Base-by-base conservation (phyloP, 1,140 invertebrate genomes). In the Drosophila ficusphila region DNA sequence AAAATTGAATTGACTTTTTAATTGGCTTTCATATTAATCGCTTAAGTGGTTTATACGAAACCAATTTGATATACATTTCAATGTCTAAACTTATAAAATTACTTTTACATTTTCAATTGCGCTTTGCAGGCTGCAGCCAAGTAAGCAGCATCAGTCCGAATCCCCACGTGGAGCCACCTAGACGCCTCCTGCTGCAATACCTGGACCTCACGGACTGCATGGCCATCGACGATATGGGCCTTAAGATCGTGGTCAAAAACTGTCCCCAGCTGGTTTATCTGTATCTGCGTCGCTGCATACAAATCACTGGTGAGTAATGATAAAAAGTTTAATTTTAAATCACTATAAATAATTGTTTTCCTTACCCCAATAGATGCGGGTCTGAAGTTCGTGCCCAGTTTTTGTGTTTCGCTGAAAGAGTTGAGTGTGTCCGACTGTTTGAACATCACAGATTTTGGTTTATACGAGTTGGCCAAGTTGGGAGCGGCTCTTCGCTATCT, bases 351-450 rank as follows among this genome's bases (percentile, higher is more conserved):
- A 39, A 61, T 4, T 9, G 0, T 48, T 48, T n/a, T 51, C 29
- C 31, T 51, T 77, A 21, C 7, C 0, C 73, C 68, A 49, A 14
- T 86, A 93, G 96, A 96, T 92, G 93, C 94, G 73, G 95, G 95
- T 64, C 92, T 96, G 4, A 95, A 96, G 75, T 95, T 95, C 88
- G 94, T 98, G 34, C 96, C 97, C 5, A 97, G 95, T 65, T 97
- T 97, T 90, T 98, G 97, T 88, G 93, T 94, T 1, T 95, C 94
- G 51, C 92, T 98, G 8, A 94, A 96, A 57, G 97, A 98, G 90
- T 92, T 98, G 8, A 97, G 96, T 72, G 95, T 98, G 9, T 98
- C 97, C 8, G 97, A 98, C 92, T 99, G 97, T 90, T 93, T 94
- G 3, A 95, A 95, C 64, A 94, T 99, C 23, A 98, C 97, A 0